phyloP scores from a whole-genome alignment of 2,113 vertebrate species.

The Ariopsis seemanni region DNA sequence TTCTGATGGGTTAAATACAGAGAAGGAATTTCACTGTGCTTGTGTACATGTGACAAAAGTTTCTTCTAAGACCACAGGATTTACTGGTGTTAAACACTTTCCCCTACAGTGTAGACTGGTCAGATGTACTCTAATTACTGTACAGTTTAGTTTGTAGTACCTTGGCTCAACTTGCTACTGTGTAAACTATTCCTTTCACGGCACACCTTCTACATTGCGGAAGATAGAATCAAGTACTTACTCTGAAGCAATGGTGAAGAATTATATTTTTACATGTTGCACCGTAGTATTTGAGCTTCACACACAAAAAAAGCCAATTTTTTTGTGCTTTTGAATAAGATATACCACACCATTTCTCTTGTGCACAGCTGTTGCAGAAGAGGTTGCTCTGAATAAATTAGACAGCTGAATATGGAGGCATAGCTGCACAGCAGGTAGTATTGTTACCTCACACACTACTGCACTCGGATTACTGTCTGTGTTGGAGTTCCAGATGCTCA shows the following conservation, averaged over 20 bases:
- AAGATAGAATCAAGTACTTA: not conserved
- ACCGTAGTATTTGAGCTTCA: not conserved
- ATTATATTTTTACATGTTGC: not conserved
- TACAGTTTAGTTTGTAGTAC: too few species aligned
- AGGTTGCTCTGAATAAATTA: not conserved
- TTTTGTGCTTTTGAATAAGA: not conserved
- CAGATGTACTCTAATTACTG: not conserved
- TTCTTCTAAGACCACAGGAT: too few species aligned
- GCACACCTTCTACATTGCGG: not conserved
- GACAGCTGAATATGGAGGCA: not conserved
- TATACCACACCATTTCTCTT: not conserved
- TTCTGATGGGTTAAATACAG: too few species aligned
- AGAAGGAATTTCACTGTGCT: too few species aligned
- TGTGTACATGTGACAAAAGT: too few species aligned
- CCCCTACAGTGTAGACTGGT: not conserved
- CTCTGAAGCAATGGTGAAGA: not conserved
- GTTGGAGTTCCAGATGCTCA: not conserved
- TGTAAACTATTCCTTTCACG: not conserved
- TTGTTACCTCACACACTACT: not conserved
- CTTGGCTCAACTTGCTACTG: too few species aligned
- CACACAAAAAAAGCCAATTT: too few species aligned
- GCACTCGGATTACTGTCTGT: not conserved
- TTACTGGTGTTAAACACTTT: not conserved
- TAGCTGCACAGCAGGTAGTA: not conserved
- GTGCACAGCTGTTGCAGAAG: not conserved